These are phyloP conservation scores for Coelopa pilipes DNA, from an alignment of 2,888 invertebrate species.

Conservation along the genomic window DNA sequence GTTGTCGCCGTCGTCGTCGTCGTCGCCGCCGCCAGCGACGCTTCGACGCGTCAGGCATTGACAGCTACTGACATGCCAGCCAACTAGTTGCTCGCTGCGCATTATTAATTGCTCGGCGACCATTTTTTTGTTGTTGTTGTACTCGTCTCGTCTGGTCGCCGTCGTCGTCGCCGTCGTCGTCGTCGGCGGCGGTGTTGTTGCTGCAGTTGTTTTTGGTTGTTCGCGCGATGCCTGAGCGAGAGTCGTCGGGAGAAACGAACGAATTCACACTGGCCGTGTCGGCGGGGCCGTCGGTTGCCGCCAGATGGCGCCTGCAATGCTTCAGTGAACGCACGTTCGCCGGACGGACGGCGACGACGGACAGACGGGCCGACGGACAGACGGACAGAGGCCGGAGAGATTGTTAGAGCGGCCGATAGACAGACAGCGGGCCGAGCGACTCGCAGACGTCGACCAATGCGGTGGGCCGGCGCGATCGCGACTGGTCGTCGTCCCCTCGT, in stretches of 20 bases:
- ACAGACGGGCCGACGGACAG: background rate
- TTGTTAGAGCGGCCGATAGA: background rate
- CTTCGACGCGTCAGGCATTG: background rate
- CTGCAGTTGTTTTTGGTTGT: too few relatives aligned
- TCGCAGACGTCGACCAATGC: conserved; percentile 9
- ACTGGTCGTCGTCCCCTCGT: conserved; percentile 31
- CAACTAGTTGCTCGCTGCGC: conserved; percentile 16
- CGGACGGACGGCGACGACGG: background rate
- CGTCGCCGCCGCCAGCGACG: too few relatives aligned
- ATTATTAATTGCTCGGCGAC: conserved; percentile 19
- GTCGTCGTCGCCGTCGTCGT: too few relatives aligned
- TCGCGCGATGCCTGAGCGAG: too few relatives aligned
- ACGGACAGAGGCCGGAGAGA: background rate
- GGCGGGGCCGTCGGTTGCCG: conserved; percentile 19
- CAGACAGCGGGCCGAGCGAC: background rate
- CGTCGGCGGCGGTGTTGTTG: too few relatives aligned
- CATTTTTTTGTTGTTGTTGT: conserved; percentile 7
- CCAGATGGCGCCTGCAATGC: conserved; percentile 32
- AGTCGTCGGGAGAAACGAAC: conserved; percentile 11
- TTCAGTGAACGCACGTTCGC: conserved; percentile 29
- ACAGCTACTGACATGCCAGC: conserved; percentile 15
- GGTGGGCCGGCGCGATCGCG: conserved; percentile 8
- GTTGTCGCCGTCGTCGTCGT: too few relatives aligned
- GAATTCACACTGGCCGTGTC: conserved; percentile 17
- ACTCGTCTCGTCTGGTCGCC: too few relatives aligned